Percentiles rank a stretch among this genome's conserved stretches.
These are phyloP conservation scores for Eumaeus atala DNA, from an alignment of 1,140 invertebrate species.

Conservation along the genomic window DNA sequence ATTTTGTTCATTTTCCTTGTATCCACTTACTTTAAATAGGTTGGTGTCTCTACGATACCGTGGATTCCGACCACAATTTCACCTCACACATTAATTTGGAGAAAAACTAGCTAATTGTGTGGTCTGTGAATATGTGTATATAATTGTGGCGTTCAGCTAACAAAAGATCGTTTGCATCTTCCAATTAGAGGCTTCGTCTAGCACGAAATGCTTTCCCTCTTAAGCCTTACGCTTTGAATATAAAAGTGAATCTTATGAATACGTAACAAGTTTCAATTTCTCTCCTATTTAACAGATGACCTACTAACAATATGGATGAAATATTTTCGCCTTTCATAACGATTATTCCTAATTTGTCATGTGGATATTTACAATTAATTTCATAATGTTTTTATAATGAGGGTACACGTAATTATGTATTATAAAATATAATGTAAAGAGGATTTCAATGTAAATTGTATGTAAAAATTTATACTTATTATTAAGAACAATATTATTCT, in stretches of 20 bases:
- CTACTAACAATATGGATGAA: too few relatives aligned
- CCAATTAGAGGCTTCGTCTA: slow-evolving; percentile 46
- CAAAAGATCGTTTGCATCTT: slow-evolving; percentile 56
- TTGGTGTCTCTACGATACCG: slow-evolving; percentile 26
- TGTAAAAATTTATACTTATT: too few relatives aligned
- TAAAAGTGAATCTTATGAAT: not conserved
- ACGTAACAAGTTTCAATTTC: not conserved
- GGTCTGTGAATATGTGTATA: slow-evolving; percentile 37
- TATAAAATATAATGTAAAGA: too few relatives aligned
- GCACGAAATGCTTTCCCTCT: slow-evolving; percentile 40
- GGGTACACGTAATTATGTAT: too few relatives aligned
- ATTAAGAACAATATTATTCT: too few relatives aligned
- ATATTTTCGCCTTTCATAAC: too few relatives aligned
- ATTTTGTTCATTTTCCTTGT: too few relatives aligned
- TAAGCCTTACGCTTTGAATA: not conserved
- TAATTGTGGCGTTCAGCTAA: slow-evolving; percentile 29
- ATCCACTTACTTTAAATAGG: too few relatives aligned
- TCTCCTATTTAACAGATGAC: not conserved
- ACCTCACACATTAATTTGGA: slow-evolving; percentile 34
- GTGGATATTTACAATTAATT: too few relatives aligned
- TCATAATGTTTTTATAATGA: too few relatives aligned
- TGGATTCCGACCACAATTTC: slow-evolving; percentile 39
- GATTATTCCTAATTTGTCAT: too few relatives aligned
- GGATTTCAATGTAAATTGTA: too few relatives aligned
- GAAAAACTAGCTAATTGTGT: slow-evolving; percentile 29